Evolutionary conservation across 2,113 vertebrate genomes (phyloP), one percentile per base, ranked within the genome.

Genomic region (Elanoides forficatus): DNA sequence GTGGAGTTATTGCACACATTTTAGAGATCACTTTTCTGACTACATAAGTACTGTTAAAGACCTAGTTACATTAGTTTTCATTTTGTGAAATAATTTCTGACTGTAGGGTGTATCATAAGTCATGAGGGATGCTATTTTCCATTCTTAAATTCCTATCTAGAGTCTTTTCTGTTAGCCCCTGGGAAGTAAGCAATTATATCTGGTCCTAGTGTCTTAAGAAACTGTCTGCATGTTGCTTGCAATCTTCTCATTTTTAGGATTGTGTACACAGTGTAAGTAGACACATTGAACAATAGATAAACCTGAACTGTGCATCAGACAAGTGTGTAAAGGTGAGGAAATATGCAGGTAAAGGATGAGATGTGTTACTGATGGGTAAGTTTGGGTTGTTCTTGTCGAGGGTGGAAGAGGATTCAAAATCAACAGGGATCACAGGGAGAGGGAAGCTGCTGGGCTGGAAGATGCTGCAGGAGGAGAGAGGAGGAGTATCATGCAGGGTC

Each of bases 1-100:
- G 93, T 97, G 95, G 94, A 93, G 94, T 95, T 95, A 95, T 95
- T 97, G 86, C 84, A 95, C 78, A 55, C 66, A 73, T 74, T 90
- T 94, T 85, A 82, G 65, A 95, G 60, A 75, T 78, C 65, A 73
- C 88, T 88, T 81, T 94, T 72, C 63, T 91, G 42, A 59, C 76
- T 89, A 17, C 29, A 50, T 29, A 66, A 80, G 36, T n/a, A 25
- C 38, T 72, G 48, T 81, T 81, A 89, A 88, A 83, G 48, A 47
- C 26, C n/a, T 43, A 50, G 52, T 81, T 95, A 56, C 13, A 22
- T 65, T 87, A 68, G 25, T 89, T 90, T 79, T 72, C 43, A 65
- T 87, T 82, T 91, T 83, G 30, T 92, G 59, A 90, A 83, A 36
- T 90, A 81, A 81, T 78, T 78, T 94, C 68, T 95, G 90, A 63